Base-by-base conservation (phyloP, 2,113 vertebrate genomes). In the Diphyllodes magnificus region DNA sequence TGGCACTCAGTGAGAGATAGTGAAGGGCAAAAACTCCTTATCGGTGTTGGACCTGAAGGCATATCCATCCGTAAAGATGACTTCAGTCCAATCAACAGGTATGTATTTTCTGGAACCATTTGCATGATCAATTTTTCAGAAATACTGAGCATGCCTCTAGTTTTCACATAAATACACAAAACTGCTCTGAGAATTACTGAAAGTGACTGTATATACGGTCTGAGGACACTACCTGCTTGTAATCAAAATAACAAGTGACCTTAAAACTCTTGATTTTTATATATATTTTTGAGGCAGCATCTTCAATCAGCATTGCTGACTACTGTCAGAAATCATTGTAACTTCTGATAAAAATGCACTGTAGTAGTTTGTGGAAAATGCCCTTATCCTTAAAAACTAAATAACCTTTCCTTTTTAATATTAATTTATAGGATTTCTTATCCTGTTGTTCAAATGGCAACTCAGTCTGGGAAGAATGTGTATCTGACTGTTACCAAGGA, bases 391-490 rank as follows among this genome's bases (percentile, higher is more conserved):
- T 84, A 53, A 63, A 63, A 78, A 25, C 20, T 81, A 68, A 88
- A 61, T 79, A 82, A 92, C 47, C 4, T 56, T 71, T 61, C 1
- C 25, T n/a, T 73, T 54, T 75, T 54, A 18, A 42, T 66, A 28
- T 82, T 17, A 1, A 28, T 35, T 65, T 63, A 39, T 53, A 98
- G 99, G 95, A 98, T 99, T 82, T 98, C 99, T 60, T 99, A 99
- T 90, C 99, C 99, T n/a, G 97, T 99, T 94, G 99, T 99, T 90
- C 99, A 99, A 95, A 99, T 99, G 95, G 99, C 99, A 95, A 99
- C 99, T 24, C 99, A 99, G 94, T 99, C 99, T 11, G 99, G 99
- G 66, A 99, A 99, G 97, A 99, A 98, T 5, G 99, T 99, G 10
- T 99, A 99, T 92, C 94, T 99, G 97, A 99, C 99, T 0, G 97